A percentile compares a stretch with the other conserved stretches of the same genome.
Conservation (phyloP, 2,888 invertebrate genomes). For the Phortica magna region DNA sequence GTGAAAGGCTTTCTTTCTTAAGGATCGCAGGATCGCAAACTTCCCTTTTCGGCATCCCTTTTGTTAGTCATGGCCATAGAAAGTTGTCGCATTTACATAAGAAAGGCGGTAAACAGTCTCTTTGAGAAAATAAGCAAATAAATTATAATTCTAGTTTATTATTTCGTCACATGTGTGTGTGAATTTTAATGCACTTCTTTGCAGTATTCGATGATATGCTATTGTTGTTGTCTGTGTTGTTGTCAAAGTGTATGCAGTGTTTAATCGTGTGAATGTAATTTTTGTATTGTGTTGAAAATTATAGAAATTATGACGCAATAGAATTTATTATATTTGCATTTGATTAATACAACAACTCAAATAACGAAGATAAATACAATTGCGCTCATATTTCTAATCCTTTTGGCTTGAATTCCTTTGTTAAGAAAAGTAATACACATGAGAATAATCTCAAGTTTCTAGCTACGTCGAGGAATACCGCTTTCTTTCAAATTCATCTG, state of each 20-base stretch:
- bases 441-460: too few relatives aligned
- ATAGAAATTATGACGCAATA: not conserved
- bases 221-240: not conserved
- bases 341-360: not conserved
- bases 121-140: not conserved
- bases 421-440: too few relatives aligned
- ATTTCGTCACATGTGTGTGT: conserved; percentile 14
- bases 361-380: not conserved
- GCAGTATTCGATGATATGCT: too few relatives aligned
- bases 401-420: not conserved
- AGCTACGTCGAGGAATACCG: too few relatives aligned
- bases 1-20: not conserved
- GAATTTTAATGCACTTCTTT: conserved; percentile 7
- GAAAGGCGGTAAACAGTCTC: not conserved
- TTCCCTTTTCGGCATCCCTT: not conserved
- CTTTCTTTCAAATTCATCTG: too few relatives aligned
- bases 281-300: not conserved
- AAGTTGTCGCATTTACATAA: conserved; percentile 18
- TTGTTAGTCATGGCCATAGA: not conserved
- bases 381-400: not conserved
- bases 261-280: conserved; percentile 10
- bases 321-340: conserved; percentile 12
- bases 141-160: conserved; percentile 16
- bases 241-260: not conserved
- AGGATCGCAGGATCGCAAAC: conserved; percentile 13